Percentiles rank a stretch among this genome's conserved stretches.
Conservation (phyloP, 1,140 invertebrate species). For the Diorhabda sublineata region DNA sequence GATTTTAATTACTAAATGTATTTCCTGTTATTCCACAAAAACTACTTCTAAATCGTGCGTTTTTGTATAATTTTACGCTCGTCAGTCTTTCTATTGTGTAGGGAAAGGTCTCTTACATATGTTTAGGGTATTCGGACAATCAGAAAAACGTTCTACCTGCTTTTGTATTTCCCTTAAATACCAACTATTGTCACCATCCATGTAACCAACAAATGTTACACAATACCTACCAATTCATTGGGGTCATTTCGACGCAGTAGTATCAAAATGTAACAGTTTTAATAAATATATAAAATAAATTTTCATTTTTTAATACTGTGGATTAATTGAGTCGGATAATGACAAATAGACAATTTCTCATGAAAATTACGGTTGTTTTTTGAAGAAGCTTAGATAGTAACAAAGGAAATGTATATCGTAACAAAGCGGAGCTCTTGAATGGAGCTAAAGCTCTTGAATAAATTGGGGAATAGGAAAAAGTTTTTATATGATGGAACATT, state of each 20-base stretch:
- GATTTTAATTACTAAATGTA: conserved; percentile 1
- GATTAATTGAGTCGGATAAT: too few relatives aligned
- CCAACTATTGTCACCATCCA: neutral
- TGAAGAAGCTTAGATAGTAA: too few relatives aligned
- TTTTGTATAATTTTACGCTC: conserved; percentile 3
- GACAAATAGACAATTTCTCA: too few relatives aligned
- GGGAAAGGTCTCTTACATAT: neutral
- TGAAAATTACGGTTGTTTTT: too few relatives aligned
- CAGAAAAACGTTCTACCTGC: neutral
- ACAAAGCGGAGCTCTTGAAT: neutral
- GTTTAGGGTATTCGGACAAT: neutral
- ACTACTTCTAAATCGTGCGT: neutral
- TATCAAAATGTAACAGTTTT: too few relatives aligned
- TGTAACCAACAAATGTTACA: neutral
- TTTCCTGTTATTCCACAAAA: conserved; percentile 1
- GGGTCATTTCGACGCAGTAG: too few relatives aligned
- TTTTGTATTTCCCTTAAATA: neutral
- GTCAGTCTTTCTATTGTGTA: neutral
- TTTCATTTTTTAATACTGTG: too few relatives aligned
- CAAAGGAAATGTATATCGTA: too few relatives aligned
- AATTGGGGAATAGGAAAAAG: neutral
- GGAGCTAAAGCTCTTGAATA: neutral
- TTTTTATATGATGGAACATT: conserved; percentile 1
- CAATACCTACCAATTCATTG: neutral
- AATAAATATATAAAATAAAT: too few relatives aligned